Evolutionary conservation across 2,113 vertebrate genomes (phyloP).

Genomic region (Craseonycteris thonglongyai): DNA sequence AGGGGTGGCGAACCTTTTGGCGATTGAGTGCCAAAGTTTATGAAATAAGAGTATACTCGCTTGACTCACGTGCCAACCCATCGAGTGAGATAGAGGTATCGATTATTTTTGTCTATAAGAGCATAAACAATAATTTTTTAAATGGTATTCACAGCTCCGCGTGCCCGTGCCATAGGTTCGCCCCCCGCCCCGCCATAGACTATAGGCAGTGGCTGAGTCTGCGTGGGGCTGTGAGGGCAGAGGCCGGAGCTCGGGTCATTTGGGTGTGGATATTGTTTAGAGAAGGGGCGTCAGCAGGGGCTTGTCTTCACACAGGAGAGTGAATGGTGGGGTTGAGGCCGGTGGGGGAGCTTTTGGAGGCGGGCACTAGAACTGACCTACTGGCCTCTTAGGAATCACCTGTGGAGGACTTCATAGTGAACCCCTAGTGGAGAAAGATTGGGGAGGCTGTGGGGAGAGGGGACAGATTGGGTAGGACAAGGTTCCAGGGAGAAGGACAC

Average conservation of each 20-base stretch:
- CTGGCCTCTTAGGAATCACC: not conserved
- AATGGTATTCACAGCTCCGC: too few relatives aligned
- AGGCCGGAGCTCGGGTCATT: fast-evolving
- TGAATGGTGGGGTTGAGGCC: fast-evolving
- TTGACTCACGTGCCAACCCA: too few relatives aligned
- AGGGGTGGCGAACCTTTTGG: too few relatives aligned
- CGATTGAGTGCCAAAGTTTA: too few relatives aligned
- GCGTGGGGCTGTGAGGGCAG: not conserved
- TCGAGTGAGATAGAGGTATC: too few relatives aligned
- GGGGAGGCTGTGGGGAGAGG: not conserved
- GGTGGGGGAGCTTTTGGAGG: not conserved
- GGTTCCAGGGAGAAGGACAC: not conserved
- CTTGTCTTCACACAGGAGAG: too few relatives aligned
- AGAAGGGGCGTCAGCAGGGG: not conserved
- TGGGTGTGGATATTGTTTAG: not conserved
- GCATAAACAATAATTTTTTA: too few relatives aligned
- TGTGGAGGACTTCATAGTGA: not conserved
- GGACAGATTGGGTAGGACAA: not conserved
- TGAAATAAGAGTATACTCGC: too few relatives aligned
- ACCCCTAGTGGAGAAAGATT: not conserved
- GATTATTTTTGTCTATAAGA: too few relatives aligned
- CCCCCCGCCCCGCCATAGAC: too few relatives aligned
- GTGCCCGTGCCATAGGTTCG: too few relatives aligned
- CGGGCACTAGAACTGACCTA: fast-evolving
- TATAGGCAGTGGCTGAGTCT: fast-evolving